Base-by-base conservation (phyloP, 2,113 vertebrate species). In the Ceyx margarethae region DNA sequence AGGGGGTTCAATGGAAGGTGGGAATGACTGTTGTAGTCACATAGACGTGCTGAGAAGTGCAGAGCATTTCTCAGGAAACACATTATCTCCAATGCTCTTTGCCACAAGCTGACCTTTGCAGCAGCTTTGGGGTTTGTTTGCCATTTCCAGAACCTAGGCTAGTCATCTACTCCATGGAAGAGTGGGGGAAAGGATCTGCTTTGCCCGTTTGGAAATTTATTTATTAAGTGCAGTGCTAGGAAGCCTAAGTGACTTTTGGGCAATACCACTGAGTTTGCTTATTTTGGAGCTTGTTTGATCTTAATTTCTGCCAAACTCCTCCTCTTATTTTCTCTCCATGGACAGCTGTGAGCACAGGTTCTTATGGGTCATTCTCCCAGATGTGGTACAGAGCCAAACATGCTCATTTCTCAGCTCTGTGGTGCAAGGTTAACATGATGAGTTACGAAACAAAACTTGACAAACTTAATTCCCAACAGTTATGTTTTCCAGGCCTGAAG, bases 381-480 rank as follows among this genome's bases (percentile, higher is more conserved):
- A 11, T 21, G 28, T 3, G 1, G 14, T 62, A 42, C 11, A 17
- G 37, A 80, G 87, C 11, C 50, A 79, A 51, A 79, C 5, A 0
- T 33, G 11, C 26, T 80, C 9, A 18, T 54, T 91, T 58, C 33
- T 69, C 58, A 21, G 26, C 0, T 1, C 33, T 50, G 13, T 10
- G 1, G 1, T 21, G 23, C 21, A 46, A 43, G 16, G 7, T 15
- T 92, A 16, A 29, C 0, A 0, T 9, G n/a, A 89, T 79, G 35
- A 85, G 33, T 46, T 62, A 46, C 5, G 1, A 45, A 45, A 65
- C 11, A 67, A 75, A 71, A 22, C 19, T 8, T 33, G 14, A 57
- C 25, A 53, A 79, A 68, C 13, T 5, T 14, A 84, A 72, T 42
- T 54, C 35, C 42, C 17, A 76, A 20, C 8, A 33, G 7, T 73